Percentiles rank a stretch among this genome's conserved stretches.
Conservation (phyloP, 92 coral and sea anemone species). For the Micromussa lordhowensis region DNA sequence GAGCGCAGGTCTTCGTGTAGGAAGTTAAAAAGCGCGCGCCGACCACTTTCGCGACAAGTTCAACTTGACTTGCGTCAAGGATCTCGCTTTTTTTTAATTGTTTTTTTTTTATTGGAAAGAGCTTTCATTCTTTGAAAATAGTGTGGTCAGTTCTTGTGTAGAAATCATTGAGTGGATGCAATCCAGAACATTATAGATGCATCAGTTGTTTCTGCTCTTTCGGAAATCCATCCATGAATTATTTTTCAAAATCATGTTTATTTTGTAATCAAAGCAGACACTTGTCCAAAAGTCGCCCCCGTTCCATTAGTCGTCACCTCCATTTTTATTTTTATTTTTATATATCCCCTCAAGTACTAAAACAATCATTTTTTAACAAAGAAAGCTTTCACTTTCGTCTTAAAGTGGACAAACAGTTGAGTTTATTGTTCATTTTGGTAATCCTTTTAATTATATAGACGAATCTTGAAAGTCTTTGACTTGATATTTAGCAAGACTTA, state of each 20-base stretch:
- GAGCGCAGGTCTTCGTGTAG: background rate
- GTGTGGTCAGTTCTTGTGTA: no score
- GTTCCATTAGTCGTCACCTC: background rate
- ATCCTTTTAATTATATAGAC: background rate
- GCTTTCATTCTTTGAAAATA: no score
- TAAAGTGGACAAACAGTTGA: background rate
- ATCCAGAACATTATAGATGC: background rate
- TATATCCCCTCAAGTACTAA: background rate
- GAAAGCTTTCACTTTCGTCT: background rate
- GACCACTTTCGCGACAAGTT: background rate
- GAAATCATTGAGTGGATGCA: background rate
- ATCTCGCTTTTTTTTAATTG: background rate
- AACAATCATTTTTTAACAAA: background rate
- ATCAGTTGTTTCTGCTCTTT: background rate
- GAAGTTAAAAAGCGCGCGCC: background rate
- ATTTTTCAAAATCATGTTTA: no score
- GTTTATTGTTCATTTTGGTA: background rate
- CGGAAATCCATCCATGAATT: background rate
- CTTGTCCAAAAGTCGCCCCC: background rate
- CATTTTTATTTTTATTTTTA: background rate
- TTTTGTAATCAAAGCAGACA: background rate
- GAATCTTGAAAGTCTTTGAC: background rate
- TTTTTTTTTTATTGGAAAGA: background rate
- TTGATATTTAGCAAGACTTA: background rate
- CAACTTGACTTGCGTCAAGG: background rate